phyloP scores from a whole-genome alignment of 2,113 vertebrate genomes.

The Glaucidium brasilianum region DNA sequence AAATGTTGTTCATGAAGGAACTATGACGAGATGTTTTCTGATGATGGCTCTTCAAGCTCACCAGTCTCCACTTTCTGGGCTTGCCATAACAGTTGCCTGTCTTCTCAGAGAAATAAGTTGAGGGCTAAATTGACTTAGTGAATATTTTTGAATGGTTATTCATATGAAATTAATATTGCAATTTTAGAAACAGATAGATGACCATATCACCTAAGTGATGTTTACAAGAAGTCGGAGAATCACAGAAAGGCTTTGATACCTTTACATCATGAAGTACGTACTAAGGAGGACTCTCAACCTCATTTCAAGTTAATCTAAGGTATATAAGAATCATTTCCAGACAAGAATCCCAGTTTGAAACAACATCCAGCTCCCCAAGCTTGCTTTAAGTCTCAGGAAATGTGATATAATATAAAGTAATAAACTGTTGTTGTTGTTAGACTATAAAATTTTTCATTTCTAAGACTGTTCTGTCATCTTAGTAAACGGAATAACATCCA shows the following conservation, averaged over 20 bases:
- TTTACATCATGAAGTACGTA: background rate
- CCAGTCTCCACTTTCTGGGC: background rate
- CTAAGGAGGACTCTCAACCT: background rate
- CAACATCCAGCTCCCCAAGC: background rate
- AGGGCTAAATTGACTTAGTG: background rate
- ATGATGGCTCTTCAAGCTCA: background rate
- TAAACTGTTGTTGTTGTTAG: background rate
- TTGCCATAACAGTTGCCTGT: background rate
- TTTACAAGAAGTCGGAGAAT: background rate
- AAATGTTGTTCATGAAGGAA: background rate
- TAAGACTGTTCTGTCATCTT: background rate
- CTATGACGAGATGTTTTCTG: background rate
- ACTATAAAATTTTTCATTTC: background rate
- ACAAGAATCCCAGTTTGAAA: background rate
- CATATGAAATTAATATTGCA: background rate
- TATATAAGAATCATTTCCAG: background rate
- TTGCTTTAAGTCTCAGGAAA: background rate
- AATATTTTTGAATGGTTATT: background rate
- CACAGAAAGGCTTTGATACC: background rate
- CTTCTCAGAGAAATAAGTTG: background rate
- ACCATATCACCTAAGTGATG: fast-evolving
- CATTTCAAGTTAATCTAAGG: background rate
- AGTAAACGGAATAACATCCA: background rate
- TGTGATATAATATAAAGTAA: background rate
- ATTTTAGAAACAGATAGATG: background rate